Evolutionary conservation across 2,888 invertebrate species (phyloP), one percentile per base, ranked within the genome.

Genomic region (Chydorus sphaericus): DNA sequence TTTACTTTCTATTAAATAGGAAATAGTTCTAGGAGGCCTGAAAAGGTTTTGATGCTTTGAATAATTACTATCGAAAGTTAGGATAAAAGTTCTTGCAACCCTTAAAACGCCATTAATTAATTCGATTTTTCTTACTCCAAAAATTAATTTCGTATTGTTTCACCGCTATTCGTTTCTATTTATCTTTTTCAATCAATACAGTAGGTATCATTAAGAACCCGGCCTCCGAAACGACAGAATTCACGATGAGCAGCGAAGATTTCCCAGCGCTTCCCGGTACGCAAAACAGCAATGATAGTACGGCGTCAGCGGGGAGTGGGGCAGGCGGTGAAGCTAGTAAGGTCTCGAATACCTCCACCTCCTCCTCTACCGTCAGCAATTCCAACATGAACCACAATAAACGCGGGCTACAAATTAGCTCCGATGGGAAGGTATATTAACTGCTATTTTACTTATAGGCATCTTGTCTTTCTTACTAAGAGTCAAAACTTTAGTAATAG

Each of bases 261-360:
- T 98, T 98, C 74, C 98, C 98, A 65, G 98, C 98, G 70, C 77
- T 98, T 69, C 98, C 97, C 62, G 97, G 97, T 66, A 89, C 89
- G 63, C 84, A 85, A 65, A 60, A 58, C 30, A n/a, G n/a, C n/a
- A 57, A 54, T 38, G 60, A 59, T 18, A 61, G 61, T 33, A 56
- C 68, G 67, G 57, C 62, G 57, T 54, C 58, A 18, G 48, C 60
- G 8, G 63, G 59, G 39, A 58, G 62, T 55, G 62, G 62, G 30
- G 60, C 62, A 37, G 62, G 60, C 20, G 60, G 26, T 58, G 61
- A 8, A 54, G 59, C 52, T 58, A 38, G 55, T 57, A 59, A 56
- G 29, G 60, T 54, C 36, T 59, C 56, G 23, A 50, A 53, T 54
- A 56, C 54, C n/a, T 54, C 57, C 36, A 51, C 56, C 23, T 54